Base-by-base conservation (phyloP, 1,140 invertebrate species). In the Heterodera schachtii region DNA sequence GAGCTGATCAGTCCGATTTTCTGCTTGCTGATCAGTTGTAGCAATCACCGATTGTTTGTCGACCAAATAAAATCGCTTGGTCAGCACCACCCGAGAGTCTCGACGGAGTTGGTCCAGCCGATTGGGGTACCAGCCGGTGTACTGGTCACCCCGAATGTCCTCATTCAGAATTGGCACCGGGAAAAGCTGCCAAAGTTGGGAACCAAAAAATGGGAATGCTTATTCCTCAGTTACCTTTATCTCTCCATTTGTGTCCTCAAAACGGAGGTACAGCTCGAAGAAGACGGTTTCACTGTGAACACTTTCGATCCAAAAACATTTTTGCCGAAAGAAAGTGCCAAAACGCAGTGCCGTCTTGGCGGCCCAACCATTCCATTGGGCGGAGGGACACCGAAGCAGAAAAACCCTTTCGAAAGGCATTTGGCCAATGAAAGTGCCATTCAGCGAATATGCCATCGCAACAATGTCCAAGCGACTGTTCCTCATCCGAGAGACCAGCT, bases 101-200 rank as follows among this genome's bases (percentile, higher is more conserved):
- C 82, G n/a, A 47, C 44, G 66, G 64, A 67, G 64, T 19, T 60
- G 44, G 43, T 66, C 69, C 47, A 69, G 16, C 46, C 86, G 85
- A 86, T 88, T 88, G 19, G 82, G 74, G 70, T 67, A 84, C 31
- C 19, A 60, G 13, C 52, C 64, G 31, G 70, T 69, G 13, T 76
- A 47, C 52, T 84, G 77, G 77, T 78, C 77, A 43, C 77, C 82
- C 41, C 87, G 80, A 47, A 90, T 81, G n/a, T 90, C 82, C 67
- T 85, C 83, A 78, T 88, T 90, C 11, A 88, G 31, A 43, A 88
- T 78, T 21, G 87, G 85, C 49, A 88, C 46, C 4, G 81, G 75
- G 64, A 86, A 89, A 31, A 89, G 52, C 87, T 88, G 57, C 31
- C 86, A 75, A 78, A 73, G 44, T 52, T 46, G 75, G 5, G 16